Conservation (phyloP, 1,140 invertebrate species). For the Drosophila baimaii region DNA sequence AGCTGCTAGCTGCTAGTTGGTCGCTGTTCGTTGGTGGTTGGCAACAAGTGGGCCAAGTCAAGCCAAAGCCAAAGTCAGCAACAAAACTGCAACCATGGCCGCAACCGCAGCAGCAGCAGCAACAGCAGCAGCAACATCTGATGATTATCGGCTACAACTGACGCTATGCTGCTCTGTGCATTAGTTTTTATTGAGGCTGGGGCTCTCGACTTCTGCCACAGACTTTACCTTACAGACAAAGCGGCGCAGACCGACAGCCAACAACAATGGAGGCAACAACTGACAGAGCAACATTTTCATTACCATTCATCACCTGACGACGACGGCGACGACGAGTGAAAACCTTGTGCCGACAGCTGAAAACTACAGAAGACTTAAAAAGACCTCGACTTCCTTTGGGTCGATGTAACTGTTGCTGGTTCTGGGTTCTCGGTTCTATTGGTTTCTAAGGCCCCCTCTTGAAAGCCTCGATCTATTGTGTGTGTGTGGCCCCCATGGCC, state of each 20-base stretch:
- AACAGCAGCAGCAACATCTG: slow-evolving; percentile 31
- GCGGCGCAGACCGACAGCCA: slow-evolving; percentile 57
- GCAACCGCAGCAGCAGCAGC: slow-evolving; percentile 72
- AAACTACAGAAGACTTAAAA: slow-evolving; percentile 39
- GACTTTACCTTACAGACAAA: slow-evolving; percentile 53
- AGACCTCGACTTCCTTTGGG: slow-evolving; percentile 82
- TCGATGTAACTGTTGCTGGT: slow-evolving; percentile 60
- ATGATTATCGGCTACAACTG: slow-evolving; percentile 56
- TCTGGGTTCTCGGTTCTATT: slow-evolving; percentile 17
- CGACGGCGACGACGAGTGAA: slow-evolving; percentile 45
- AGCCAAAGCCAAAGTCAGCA: slow-evolving; percentile 48
- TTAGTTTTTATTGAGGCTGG: slow-evolving; percentile 80
- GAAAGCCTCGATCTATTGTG: slow-evolving; percentile 14
- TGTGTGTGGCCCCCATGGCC: slow-evolving; percentile 63
- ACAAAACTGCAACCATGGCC: slow-evolving; percentile 72
- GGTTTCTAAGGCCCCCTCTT: not conserved
- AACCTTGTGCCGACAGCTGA: slow-evolving; percentile 71
- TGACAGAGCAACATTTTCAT: slow-evolving; percentile 82
- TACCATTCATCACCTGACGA: slow-evolving; percentile 81
- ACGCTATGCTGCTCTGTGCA: slow-evolving; percentile 65
- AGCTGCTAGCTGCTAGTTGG: slow-evolving; percentile 5
- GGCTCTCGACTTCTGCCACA: slow-evolving; percentile 50
- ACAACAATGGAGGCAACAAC: slow-evolving; percentile 35
- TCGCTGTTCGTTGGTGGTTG: slow-evolving; percentile 41
- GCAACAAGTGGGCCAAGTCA: slow-evolving; percentile 79